Percentiles rank a stretch among this genome's conserved stretches.
Evolutionary conservation across 2,797 vertebrate genomes (phyloP).

Genomic region (Lindbergichthys nudifrons): DNA sequence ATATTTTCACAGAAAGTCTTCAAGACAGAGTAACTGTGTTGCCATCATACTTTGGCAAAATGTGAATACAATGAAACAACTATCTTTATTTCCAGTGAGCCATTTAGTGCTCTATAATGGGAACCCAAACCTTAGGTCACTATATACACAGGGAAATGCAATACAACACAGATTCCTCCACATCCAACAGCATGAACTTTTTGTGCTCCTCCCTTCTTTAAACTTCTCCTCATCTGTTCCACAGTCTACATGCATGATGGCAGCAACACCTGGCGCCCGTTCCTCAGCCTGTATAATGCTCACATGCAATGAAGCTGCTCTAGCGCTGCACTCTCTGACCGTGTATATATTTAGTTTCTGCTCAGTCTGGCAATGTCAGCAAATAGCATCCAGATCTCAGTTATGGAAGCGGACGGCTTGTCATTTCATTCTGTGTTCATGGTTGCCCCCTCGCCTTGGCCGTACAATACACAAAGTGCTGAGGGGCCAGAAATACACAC

Average conservation of each 20-base stretch:
- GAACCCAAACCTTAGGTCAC: not conserved
- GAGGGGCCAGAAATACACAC: slow-evolving; percentile 45
- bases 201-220: not conserved
- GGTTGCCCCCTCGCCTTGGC: slow-evolving; percentile 28
- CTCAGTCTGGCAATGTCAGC: slow-evolving; percentile 70
- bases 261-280: slow-evolving; percentile 43
- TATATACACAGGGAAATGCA: not conserved
- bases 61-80: not conserved
- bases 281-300: slow-evolving; percentile 18
- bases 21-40: not conserved
- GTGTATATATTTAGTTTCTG: slow-evolving; percentile 73
- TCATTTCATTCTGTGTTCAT: slow-evolving; percentile 65
- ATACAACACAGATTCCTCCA: not conserved
- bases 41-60: not conserved
- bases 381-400: slow-evolving; percentile 65
- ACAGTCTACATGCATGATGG: not conserved
- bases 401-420: slow-evolving; percentile 62
- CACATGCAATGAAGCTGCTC: slow-evolving; percentile 15
- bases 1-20: slow-evolving; percentile 11
- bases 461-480: slow-evolving; percentile 47
- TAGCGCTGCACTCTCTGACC: slow-evolving; percentile 50
- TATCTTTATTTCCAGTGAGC: not conserved
- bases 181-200: not conserved
- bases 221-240: slow-evolving; percentile 14
- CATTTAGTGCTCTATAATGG: not conserved